Evolutionary conservation across 2,888 invertebrate species (phyloP).

Genomic region (Lepas anatifera): DNA sequence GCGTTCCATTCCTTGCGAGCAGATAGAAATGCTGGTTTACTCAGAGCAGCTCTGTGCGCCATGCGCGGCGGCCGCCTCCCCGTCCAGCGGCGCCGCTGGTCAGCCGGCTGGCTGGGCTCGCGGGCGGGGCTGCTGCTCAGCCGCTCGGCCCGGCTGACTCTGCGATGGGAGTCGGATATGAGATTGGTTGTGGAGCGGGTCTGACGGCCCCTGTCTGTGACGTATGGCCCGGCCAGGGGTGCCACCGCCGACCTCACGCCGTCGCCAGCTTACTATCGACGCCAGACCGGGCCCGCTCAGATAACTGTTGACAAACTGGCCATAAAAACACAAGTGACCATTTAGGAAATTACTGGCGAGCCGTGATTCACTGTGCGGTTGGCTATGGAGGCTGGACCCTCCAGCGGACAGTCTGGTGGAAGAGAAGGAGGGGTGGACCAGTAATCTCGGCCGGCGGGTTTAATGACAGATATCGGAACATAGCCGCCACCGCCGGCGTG

Average conservation of each 20-base stretch:
- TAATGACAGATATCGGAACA: too few relatives aligned
- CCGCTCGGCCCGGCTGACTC: background rate
- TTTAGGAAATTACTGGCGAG: conserved; percentile 7
- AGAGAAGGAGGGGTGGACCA: too few relatives aligned
- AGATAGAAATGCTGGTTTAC: too few relatives aligned
- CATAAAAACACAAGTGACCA: conserved; percentile 12
- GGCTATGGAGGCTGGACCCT: background rate
- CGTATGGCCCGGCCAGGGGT: background rate
- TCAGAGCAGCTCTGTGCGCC: too few relatives aligned
- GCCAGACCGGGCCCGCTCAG: background rate
- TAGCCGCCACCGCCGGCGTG: too few relatives aligned
- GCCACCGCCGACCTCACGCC: background rate
- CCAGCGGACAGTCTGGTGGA: background rate
- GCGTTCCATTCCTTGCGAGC: too few relatives aligned
- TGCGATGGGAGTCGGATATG: background rate
- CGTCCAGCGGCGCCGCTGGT: too few relatives aligned
- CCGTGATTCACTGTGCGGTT: conserved; percentile 5
- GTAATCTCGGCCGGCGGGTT: too few relatives aligned
- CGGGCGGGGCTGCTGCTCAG: too few relatives aligned
- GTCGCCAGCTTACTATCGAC: background rate
- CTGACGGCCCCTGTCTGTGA: background rate
- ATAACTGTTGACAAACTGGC: conserved; percentile 9
- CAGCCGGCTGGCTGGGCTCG: too few relatives aligned
- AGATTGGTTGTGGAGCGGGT: background rate
- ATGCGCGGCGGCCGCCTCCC: too few relatives aligned